Percentiles rank a stretch among this genome's conserved stretches.
Evolutionary conservation across 2,113 vertebrate genomes (phyloP).

Genomic region (Shinisaurus crocodilurus): DNA sequence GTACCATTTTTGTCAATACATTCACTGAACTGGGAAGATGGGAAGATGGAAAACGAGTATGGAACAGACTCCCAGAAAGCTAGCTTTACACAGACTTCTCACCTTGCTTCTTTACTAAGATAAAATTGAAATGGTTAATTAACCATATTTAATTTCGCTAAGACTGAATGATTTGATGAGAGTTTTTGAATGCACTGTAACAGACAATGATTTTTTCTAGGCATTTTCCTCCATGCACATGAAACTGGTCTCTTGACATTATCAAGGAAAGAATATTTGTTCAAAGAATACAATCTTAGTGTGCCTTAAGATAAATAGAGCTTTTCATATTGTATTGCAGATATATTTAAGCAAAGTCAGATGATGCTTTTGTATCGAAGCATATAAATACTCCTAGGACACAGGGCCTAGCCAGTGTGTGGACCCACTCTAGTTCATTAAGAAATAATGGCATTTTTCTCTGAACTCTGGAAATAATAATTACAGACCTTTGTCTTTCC

Average conservation of each 20-base stretch:
- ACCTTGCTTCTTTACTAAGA: neutral
- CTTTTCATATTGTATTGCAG: neutral
- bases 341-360: slow-evolving; percentile 35
- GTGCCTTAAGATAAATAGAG: neutral
- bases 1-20: neutral
- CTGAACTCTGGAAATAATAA: slow-evolving; percentile 19
- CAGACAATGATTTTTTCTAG: neutral
- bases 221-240: neutral
- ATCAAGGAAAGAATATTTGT: neutral
- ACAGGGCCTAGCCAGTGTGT: neutral
- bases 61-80: neutral
- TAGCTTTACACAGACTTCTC: neutral
- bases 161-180: neutral
- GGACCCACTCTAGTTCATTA: slow-evolving; percentile 14
- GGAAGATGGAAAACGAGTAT: neutral
- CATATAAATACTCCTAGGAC: neutral
- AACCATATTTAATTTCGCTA: neutral
- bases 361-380: neutral
- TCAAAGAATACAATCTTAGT: neutral
- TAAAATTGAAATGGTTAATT: fast-evolving
- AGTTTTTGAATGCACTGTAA: neutral
- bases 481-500: slow-evolving; percentile 14
- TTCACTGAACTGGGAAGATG: neutral
- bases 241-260: neutral
- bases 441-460: neutral